Evolutionary conservation across 1,140 invertebrate species (phyloP).

Genomic region (Calephelis virginiensis): DNA sequence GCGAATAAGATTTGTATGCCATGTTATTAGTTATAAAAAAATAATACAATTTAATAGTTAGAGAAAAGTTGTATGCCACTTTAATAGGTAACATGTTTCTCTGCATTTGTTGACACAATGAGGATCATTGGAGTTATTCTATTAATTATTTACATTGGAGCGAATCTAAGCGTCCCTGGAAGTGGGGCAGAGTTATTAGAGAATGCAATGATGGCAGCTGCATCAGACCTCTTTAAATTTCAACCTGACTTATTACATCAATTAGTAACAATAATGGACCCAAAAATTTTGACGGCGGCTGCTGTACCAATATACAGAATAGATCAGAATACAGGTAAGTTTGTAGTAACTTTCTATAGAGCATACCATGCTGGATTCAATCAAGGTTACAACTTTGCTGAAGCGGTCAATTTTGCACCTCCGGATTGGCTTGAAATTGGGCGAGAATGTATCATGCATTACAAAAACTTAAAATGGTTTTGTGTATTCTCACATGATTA

Average conservation of each 20-base stretch:
- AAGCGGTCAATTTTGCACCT: constrained; percentile 99
- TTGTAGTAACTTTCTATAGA: constrained; percentile 98
- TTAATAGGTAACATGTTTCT: too few relatives aligned
- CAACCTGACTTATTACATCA: constrained; percentile 99
- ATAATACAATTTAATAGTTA: too few relatives aligned
- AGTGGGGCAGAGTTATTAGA: constrained; percentile 95
- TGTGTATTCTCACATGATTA: constrained; percentile 99
- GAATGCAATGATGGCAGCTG: constrained; percentile 94
- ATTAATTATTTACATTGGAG: constrained; percentile 99
- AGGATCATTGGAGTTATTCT: constrained; percentile 99
- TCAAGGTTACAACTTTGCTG: constrained; percentile 99
- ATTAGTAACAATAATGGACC: constrained; percentile 98
- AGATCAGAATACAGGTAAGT: constrained; percentile 99
- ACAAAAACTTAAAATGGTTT: constrained; percentile 94
- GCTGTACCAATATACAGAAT: constrained; percentile 88
- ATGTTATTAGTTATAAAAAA: too few relatives aligned
- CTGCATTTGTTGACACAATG: constrained; percentile 99
- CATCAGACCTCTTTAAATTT: constrained; percentile 97
- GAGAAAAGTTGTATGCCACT: too few relatives aligned
- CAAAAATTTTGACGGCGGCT: constrained; percentile 94
- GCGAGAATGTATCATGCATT: constrained; percentile 95
- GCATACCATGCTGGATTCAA: constrained; percentile 99
- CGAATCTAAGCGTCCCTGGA: constrained; percentile 94
- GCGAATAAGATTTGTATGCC: too few relatives aligned
- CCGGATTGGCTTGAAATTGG: constrained; percentile 98